Conservation (phyloP, 2,113 vertebrate genomes). For the Psammodynastes pulverulentus region DNA sequence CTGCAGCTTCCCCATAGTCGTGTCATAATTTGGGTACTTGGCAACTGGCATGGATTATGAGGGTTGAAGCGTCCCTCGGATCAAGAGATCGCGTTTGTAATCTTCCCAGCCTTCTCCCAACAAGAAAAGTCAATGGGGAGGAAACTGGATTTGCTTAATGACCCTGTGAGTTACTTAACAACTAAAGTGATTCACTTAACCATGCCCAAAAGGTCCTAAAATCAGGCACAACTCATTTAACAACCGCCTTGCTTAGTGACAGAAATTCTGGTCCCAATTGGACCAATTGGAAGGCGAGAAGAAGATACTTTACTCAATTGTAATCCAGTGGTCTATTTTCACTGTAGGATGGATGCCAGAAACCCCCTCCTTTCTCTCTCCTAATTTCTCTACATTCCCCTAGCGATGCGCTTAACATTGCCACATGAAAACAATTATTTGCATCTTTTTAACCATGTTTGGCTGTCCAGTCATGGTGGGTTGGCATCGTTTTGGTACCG, state of each 20-base stretch:
- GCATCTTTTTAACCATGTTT: not conserved
- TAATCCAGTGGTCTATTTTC: not conserved
- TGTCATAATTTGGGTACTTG: too few relatives aligned
- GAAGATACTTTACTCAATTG: not conserved
- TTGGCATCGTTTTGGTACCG: constrained; percentile 1
- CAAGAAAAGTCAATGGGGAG: not conserved
- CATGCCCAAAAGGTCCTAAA: not conserved
- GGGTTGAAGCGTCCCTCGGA: too few relatives aligned
- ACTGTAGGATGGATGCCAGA: not conserved
- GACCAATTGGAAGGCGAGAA: not conserved
- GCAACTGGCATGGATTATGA: too few relatives aligned
- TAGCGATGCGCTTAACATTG: not conserved
- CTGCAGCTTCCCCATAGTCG: too few relatives aligned
- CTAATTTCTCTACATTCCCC: not conserved
- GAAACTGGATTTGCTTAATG: not conserved
- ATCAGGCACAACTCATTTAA: not conserved
- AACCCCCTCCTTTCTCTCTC: not conserved
- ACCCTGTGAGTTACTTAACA: not conserved
- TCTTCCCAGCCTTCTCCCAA: too few relatives aligned
- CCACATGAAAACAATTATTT: not conserved
- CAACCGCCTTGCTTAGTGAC: not conserved
- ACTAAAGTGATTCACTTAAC: not conserved
- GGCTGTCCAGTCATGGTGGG: not conserved
- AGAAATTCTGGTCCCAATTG: not conserved
- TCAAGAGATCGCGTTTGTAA: too few relatives aligned